phyloP scores from a whole-genome alignment of 2,797 vertebrate species.

The Cyclura pinguis region DNA sequence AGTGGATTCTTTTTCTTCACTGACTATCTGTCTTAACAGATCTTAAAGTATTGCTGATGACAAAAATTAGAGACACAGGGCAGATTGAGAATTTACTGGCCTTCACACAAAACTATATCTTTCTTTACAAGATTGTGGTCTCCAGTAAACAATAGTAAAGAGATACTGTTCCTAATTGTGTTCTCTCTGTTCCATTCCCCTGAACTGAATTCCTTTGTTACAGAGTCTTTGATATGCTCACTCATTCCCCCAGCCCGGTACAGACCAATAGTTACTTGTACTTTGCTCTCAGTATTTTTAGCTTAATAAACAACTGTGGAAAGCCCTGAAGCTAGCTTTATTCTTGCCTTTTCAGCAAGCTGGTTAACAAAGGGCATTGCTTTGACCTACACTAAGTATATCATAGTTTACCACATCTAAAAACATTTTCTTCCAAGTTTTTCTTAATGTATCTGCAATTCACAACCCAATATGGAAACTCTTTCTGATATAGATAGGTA shows the following conservation, averaged over 20 bases:
- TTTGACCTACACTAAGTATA: background rate
- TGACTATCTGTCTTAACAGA: background rate
- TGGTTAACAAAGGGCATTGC: background rate
- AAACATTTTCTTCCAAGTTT: background rate
- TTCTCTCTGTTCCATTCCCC: background rate
- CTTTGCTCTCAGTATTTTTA: conserved; percentile 11
- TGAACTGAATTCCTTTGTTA: background rate
- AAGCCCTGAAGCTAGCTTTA: background rate
- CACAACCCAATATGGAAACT: background rate
- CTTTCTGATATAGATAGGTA: too few relatives aligned
- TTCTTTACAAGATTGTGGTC: background rate
- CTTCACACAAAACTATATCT: background rate
- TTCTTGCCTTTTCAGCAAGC: background rate
- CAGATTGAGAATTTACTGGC: background rate
- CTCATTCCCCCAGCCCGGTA: background rate
- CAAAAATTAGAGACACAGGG: background rate
- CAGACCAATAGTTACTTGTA: conserved; percentile 2
- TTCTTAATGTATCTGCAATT: background rate
- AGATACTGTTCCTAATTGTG: background rate
- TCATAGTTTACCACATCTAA: background rate
- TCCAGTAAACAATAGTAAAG: background rate
- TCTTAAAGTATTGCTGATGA: background rate
- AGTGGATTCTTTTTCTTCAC: background rate
- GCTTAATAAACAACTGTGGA: background rate
- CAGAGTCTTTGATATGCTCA: background rate